These are phyloP conservation scores for Plemyria rubiginata DNA, from an alignment of 2,888 invertebrate species.

Conservation along the genomic window DNA sequence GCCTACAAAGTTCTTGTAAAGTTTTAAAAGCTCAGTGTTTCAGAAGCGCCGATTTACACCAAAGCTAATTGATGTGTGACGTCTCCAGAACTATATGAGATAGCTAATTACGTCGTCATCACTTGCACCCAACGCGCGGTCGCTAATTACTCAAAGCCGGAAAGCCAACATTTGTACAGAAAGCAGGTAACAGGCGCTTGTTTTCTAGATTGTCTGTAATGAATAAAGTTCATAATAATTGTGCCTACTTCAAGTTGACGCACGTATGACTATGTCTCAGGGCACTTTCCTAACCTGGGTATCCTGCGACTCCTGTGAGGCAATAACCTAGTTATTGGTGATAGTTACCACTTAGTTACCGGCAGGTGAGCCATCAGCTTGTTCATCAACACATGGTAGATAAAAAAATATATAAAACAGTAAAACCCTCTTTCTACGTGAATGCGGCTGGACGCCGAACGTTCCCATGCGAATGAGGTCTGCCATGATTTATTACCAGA, in stretches of 20 bases:
- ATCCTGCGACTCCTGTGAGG: too few relatives aligned
- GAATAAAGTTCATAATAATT: too few relatives aligned
- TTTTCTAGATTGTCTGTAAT: too few relatives aligned
- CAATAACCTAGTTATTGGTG: too few relatives aligned
- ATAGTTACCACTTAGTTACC: too few relatives aligned
- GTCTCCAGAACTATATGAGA: slow-evolving; percentile 28
- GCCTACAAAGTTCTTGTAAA: background rate
- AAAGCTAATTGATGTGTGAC: slow-evolving; percentile 29
- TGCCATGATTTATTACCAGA: slow-evolving; percentile 27
- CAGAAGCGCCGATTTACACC: slow-evolving; percentile 12
- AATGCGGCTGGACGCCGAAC: slow-evolving; percentile 17
- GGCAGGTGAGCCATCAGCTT: too few relatives aligned
- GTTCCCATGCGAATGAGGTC: slow-evolving; percentile 30
- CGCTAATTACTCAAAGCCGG: slow-evolving; percentile 27
- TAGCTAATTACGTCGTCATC: slow-evolving; percentile 29
- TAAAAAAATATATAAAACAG: too few relatives aligned
- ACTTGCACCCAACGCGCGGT: slow-evolving; percentile 26
- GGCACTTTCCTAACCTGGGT: too few relatives aligned
- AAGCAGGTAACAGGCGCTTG: slow-evolving; percentile 8
- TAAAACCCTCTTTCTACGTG: background rate
- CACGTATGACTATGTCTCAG: too few relatives aligned
- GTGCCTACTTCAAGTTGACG: too few relatives aligned
- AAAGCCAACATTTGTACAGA: background rate
- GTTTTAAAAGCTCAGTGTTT: background rate
- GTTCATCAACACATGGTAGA: too few relatives aligned